These are phyloP conservation scores for Dione vanillae DNA, from an alignment of 2,888 invertebrate species.

Conservation along the genomic window DNA sequence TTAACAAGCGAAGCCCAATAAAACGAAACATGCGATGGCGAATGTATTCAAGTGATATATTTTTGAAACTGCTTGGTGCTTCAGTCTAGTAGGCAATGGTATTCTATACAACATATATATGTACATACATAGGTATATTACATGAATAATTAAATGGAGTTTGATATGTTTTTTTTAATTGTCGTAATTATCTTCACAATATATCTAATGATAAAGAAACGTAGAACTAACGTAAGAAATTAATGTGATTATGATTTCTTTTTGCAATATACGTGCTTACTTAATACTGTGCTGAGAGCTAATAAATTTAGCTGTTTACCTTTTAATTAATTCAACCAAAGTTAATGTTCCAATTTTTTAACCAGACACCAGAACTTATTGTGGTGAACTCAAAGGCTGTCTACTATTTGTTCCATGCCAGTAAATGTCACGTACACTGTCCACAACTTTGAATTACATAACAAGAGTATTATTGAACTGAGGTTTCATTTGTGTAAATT, in stretches of 20 bases:
- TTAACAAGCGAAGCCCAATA: conserved; percentile 62
- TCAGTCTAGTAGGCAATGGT: conserved; percentile 75
- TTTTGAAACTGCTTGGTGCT: conserved; percentile 78
- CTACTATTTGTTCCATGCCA: conserved; percentile 60
- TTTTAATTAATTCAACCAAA: conserved; percentile 32
- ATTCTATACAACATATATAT: conserved; percentile 30
- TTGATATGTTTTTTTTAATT: not conserved
- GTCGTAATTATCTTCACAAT: conserved; percentile 10
- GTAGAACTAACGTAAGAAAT: not conserved
- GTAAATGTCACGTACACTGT: conserved; percentile 73
- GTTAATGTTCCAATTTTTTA: conserved; percentile 64
- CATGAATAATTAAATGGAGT: not conserved
- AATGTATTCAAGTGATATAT: conserved; percentile 81
- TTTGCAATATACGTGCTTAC: not conserved
- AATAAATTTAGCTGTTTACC: not conserved
- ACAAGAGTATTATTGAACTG: conserved; percentile 48
- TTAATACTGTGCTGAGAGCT: not conserved
- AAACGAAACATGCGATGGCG: conserved; percentile 70
- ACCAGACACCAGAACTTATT: conserved; percentile 71
- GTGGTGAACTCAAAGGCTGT: conserved; percentile 63
- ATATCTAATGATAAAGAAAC: conserved; percentile 12
- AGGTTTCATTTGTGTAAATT: conserved; percentile 23
- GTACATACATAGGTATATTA: not conserved
- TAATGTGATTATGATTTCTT: not conserved
- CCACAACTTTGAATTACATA: conserved; percentile 63